Conservation (phyloP, 2,797 vertebrate genomes). For the Tokudaia muenninki region DNA sequence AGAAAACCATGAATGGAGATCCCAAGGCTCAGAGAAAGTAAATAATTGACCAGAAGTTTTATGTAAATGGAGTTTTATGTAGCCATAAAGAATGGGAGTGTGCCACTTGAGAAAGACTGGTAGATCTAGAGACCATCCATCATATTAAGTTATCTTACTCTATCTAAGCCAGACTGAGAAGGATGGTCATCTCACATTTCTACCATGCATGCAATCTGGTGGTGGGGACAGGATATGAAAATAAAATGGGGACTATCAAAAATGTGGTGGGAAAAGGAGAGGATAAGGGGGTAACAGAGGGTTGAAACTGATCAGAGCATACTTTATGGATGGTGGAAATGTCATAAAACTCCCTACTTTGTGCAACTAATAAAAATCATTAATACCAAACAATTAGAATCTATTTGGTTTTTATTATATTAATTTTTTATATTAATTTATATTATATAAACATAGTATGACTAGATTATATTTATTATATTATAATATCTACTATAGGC, state of each 20-base stretch:
- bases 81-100: neutral
- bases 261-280: neutral
- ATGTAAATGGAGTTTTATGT: neutral
- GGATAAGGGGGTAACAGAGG: neutral
- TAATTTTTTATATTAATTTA: neutral
- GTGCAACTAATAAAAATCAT: neutral
- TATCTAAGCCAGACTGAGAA: neutral
- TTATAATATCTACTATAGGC: neutral
- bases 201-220: neutral
- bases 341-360: neutral
- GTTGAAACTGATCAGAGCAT: neutral
- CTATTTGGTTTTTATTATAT: neutral
- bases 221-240: neutral
- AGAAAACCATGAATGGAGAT: neutral
- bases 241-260: too few relatives aligned
- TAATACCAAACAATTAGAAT: neutral
- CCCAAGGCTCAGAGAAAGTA: neutral
- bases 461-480: neutral
- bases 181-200: neutral
- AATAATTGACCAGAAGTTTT: neutral
- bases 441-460: neutral
- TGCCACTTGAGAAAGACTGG: neutral
- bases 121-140: too few relatives aligned
- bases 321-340: neutral
- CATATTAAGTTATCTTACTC: neutral